A percentile compares a stretch with the other conserved stretches of the same genome.
These are phyloP conservation scores for Chironomus striatipennis DNA, from an alignment of 1,140 invertebrate species.

Conservation along the genomic window DNA sequence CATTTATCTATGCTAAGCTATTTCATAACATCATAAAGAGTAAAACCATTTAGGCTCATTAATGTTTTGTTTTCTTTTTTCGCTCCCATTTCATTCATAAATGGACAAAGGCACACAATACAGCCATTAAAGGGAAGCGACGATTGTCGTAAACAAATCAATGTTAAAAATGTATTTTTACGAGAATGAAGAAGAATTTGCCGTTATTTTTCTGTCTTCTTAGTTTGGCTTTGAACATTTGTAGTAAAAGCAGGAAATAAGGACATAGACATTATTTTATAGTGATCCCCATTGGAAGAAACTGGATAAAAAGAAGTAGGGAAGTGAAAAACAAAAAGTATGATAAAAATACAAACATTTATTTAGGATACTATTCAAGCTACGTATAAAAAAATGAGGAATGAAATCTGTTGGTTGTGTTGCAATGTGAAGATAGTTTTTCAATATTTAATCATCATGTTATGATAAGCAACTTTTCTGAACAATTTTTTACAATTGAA, in stretches of 20 bases:
- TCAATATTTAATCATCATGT: too few species aligned
- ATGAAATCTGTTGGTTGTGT: too few species aligned
- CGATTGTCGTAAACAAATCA: constrained; percentile 2
- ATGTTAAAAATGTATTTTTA: not conserved
- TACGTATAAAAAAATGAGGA: too few species aligned
- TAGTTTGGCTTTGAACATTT: too few species aligned
- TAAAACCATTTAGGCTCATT: not conserved
- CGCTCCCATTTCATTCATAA: too few species aligned
- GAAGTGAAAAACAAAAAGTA: not conserved
- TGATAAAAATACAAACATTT: not conserved
- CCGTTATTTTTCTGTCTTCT: not conserved
- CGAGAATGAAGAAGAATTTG: not conserved
- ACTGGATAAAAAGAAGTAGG: not conserved
- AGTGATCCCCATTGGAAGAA: not conserved
- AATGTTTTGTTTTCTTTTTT: too few species aligned
- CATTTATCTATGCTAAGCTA: too few species aligned
- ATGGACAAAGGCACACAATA: too few species aligned
- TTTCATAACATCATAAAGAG: not conserved
- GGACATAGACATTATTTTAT: not conserved
- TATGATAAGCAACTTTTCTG: too few species aligned
- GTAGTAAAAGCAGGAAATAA: not conserved
- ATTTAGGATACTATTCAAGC: not conserved
- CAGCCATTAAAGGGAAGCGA: not conserved
- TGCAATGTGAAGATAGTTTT: too few species aligned
- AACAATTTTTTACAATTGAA: too few species aligned